Percentiles rank a stretch among this genome's conserved stretches.
Conservation (phyloP, 2,113 vertebrate genomes). For the Indicator indicator region DNA sequence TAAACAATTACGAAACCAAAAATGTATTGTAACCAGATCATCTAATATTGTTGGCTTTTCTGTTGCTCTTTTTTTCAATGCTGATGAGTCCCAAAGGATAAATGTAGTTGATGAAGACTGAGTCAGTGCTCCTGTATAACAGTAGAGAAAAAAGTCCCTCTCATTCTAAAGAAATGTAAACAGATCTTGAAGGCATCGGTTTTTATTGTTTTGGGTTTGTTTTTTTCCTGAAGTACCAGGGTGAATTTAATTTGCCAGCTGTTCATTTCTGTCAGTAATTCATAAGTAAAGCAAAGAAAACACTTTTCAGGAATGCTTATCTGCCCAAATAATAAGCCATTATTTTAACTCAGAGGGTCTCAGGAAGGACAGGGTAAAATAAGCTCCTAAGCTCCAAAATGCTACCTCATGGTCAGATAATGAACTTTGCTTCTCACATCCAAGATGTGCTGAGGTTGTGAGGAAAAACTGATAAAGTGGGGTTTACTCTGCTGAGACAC, state of each 20-base stretch:
- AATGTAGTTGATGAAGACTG: not conserved
- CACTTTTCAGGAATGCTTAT: conserved; percentile 21
- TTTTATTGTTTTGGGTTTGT: not conserved
- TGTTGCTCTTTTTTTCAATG: not conserved
- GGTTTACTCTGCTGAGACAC: not conserved
- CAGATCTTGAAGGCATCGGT: not conserved
- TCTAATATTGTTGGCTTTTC: not conserved
- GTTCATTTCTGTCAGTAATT: conserved; percentile 51
- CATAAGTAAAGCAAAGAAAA: conserved; percentile 25
- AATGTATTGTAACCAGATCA: not conserved
- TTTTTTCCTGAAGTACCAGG: not conserved
- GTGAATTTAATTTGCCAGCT: conserved; percentile 49
- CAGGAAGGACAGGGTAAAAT: not conserved
- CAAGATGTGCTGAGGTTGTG: not conserved
- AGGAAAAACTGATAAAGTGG: not conserved
- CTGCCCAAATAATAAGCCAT: conserved; percentile 23
- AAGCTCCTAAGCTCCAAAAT: not conserved
- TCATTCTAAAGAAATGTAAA: not conserved
- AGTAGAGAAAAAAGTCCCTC: not conserved
- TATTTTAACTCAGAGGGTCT: not conserved
- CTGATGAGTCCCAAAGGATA: not conserved
- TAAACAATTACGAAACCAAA: not conserved
- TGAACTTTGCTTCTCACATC: not conserved
- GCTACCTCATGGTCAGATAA: not conserved
- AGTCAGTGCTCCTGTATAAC: not conserved